Conservation (phyloP, 2,113 vertebrate genomes). For the Cardinalis cardinalis region DNA sequence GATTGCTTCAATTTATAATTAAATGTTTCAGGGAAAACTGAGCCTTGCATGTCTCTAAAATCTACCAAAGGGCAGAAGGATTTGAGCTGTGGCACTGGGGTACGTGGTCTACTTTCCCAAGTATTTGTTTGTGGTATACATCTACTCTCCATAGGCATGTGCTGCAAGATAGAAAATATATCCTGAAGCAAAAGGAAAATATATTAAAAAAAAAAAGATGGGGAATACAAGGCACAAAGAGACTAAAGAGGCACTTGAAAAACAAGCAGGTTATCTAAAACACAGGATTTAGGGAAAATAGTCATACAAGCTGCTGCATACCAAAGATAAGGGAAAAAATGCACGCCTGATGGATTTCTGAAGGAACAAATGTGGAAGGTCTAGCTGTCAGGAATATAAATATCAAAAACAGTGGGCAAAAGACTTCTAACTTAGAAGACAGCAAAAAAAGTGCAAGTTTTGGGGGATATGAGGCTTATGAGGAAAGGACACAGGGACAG, state of each 20-base stretch:
- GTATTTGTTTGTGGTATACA: too few species aligned
- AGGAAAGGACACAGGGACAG: not conserved
- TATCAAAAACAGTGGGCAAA: not conserved
- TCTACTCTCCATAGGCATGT: rapidly evolving
- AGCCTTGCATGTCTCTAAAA: not conserved
- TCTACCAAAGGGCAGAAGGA: not conserved
- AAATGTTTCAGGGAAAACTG: not conserved
- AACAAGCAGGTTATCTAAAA: not conserved
- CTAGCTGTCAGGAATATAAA: not conserved
- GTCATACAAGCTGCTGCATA: not conserved
- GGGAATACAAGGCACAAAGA: not conserved
- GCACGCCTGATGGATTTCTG: not conserved
- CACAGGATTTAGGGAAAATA: not conserved
- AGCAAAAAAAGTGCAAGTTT: not conserved
- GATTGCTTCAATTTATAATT: not conserved
- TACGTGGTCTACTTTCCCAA: too few species aligned
- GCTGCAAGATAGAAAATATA: not conserved
- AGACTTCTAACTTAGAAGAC: not conserved
- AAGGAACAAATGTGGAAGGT: not conserved
- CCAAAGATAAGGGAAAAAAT: not conserved
- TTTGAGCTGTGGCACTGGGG: not conserved
- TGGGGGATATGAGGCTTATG: not conserved
- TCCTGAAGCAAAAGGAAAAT: not conserved
- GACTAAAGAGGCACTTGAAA: not conserved
- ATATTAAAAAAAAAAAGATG: rapidly evolving